Percentiles rank a stretch among this genome's conserved stretches.
Conservation (phyloP, 2,113 vertebrate species). For the Labeo catla region DNA sequence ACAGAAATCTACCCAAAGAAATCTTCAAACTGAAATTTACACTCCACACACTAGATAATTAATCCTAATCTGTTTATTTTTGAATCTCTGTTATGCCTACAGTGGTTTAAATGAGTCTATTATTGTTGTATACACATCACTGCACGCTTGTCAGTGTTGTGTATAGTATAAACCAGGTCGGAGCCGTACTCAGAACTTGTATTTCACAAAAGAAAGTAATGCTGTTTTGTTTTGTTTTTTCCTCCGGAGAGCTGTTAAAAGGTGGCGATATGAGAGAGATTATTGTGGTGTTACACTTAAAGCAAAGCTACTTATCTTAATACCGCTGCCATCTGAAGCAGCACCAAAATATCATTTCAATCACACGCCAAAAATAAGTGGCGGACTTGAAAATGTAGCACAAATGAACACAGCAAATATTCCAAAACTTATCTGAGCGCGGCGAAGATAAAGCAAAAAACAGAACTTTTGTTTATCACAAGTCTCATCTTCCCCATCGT, state of each 20-base stretch:
- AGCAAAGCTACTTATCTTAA: conserved; percentile 28
- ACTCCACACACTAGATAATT: conserved; percentile 39
- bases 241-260: conserved; percentile 14
- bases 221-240: background rate
- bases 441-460: conserved; percentile 32
- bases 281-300: conserved; percentile 33
- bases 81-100: conserved; percentile 15
- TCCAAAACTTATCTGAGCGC: conserved; percentile 43
- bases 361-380: conserved; percentile 13
- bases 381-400: conserved; percentile 6
- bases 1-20: conserved; percentile 13
- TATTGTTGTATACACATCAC: conserved; percentile 24
- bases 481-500: conserved; percentile 43
- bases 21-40: conserved; percentile 17
- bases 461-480: conserved; percentile 40
- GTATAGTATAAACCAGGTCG: conserved; percentile 13
- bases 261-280: conserved; percentile 25
- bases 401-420: conserved; percentile 24
- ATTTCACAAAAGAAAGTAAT: background rate
- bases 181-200: background rate
- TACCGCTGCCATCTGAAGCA: conserved; percentile 13
- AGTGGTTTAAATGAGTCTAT: conserved; percentile 28
- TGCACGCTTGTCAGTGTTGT: conserved; percentile 18
- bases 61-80: conserved; percentile 41
- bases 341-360: conserved; percentile 17